Conservation (phyloP, 2,888 invertebrate species). For the Dryobotodes eremita region DNA sequence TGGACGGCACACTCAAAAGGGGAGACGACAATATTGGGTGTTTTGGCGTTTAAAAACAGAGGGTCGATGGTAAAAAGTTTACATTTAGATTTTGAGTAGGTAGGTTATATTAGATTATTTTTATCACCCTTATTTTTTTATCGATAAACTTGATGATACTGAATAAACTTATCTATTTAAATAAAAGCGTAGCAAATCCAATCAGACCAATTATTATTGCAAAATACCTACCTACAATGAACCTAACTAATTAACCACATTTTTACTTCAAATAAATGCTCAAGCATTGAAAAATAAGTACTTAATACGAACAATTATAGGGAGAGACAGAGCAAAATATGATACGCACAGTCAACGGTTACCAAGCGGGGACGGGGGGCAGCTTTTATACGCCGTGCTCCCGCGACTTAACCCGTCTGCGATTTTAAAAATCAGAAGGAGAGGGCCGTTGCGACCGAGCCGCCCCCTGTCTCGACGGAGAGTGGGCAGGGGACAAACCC, state of each 20-base stretch:
- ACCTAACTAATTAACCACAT: slow-evolving; percentile 16
- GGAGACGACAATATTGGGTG: slow-evolving; percentile 58
- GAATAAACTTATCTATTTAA: not conserved
- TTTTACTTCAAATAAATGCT: slow-evolving; percentile 22
- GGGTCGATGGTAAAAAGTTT: slow-evolving; percentile 51
- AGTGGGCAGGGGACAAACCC: slow-evolving; percentile 78
- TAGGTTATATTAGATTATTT: slow-evolving; percentile 23
- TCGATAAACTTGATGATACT: not conserved
- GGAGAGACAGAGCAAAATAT: slow-evolving; percentile 64
- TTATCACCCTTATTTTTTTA: slow-evolving; percentile 17
- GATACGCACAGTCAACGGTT: slow-evolving; percentile 68
- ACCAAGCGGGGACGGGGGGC: slow-evolving; percentile 68
- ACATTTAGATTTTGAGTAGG: slow-evolving; percentile 32
- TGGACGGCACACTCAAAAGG: slow-evolving; percentile 47
- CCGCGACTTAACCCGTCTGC: slow-evolving; percentile 86
- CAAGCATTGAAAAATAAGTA: slow-evolving; percentile 46
- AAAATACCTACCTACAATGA: not conserved
- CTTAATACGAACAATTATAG: slow-evolving; percentile 59
- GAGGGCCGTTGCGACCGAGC: slow-evolving; percentile 71
- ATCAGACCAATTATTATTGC: not conserved
- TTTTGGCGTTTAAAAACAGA: slow-evolving; percentile 60
- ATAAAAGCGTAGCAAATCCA: no score
- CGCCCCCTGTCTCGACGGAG: slow-evolving; percentile 75
- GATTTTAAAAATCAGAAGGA: slow-evolving; percentile 87
- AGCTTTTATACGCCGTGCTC: slow-evolving; percentile 69